Conservation (phyloP, 2,113 vertebrate genomes). For the Dolichallabes microphthalmus region DNA sequence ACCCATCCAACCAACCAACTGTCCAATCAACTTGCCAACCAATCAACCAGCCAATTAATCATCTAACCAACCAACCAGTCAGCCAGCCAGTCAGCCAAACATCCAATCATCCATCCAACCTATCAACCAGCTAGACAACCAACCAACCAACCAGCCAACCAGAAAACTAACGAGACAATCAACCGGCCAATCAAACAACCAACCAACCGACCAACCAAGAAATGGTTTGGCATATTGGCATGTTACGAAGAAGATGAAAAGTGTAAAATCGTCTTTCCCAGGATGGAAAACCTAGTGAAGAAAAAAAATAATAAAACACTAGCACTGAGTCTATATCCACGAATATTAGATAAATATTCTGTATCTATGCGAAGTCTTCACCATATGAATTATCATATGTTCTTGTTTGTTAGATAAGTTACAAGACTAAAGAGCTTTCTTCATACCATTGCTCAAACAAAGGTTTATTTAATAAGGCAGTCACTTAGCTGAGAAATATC, state of each 20-base stretch:
- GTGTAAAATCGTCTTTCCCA: background rate
- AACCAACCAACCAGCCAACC: background rate
- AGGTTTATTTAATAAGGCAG: background rate
- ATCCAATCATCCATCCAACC: background rate
- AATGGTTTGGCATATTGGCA: background rate
- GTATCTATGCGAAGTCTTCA: background rate
- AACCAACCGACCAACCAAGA: background rate
- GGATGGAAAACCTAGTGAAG: background rate
- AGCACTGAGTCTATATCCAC: background rate
- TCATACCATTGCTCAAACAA: too few species aligned
- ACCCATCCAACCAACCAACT: background rate
- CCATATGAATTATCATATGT: background rate
- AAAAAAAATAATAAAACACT: background rate
- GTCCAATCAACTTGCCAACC: background rate
- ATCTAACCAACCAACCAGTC: background rate
- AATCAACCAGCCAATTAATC: background rate
- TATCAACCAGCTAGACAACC: background rate
- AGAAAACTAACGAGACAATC: background rate
- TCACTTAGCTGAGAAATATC: background rate
- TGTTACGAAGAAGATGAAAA: background rate
- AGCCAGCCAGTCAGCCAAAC: background rate
- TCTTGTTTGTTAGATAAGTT: background rate
- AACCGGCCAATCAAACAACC: background rate
- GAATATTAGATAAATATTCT: background rate
- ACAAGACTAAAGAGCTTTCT: background rate